phyloP scores from a whole-genome alignment of 2,888 invertebrate genomes.

The Meiosimyza decipiens region DNA sequence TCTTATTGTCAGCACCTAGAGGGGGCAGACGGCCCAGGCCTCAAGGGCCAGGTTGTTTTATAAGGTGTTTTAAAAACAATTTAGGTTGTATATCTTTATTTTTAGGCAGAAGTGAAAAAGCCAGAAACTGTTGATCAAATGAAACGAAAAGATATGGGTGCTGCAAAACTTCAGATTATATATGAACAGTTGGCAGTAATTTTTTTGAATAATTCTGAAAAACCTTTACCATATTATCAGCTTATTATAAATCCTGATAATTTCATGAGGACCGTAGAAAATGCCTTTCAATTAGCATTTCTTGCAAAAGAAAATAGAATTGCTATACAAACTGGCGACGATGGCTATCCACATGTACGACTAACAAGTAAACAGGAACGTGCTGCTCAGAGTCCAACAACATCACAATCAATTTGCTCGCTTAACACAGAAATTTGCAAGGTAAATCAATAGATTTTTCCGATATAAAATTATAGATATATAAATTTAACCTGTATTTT shows the following conservation, averaged over 20 bases:
- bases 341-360: constrained; percentile 56
- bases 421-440: constrained; percentile 53
- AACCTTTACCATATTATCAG: constrained; percentile 70
- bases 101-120: constrained; percentile 64
- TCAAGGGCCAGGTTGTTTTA: background rate
- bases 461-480: background rate
- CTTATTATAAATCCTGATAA: constrained; percentile 70
- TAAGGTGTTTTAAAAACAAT: background rate
- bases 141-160: constrained; percentile 69
- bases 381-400: constrained; percentile 42
- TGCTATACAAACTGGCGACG: constrained; percentile 65
- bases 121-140: constrained; percentile 67
- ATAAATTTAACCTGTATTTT: background rate
- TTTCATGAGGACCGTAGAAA: constrained; percentile 71
- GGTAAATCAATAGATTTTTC: constrained; percentile 42
- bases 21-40: background rate
- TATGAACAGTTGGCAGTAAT: constrained; percentile 66
- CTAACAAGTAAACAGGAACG: constrained; percentile 46
- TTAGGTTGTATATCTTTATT: background rate
- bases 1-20: background rate
- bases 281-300: constrained; percentile 72
- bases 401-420: constrained; percentile 55
- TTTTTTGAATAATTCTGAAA: constrained; percentile 61
- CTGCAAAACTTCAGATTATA: constrained; percentile 69
- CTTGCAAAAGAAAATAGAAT: constrained; percentile 70